Percentiles rank a stretch among this genome's conserved stretches.
These are phyloP conservation scores for Drosophila mercatorum DNA, from an alignment of 2,888 invertebrate genomes.

Conservation along the genomic window DNA sequence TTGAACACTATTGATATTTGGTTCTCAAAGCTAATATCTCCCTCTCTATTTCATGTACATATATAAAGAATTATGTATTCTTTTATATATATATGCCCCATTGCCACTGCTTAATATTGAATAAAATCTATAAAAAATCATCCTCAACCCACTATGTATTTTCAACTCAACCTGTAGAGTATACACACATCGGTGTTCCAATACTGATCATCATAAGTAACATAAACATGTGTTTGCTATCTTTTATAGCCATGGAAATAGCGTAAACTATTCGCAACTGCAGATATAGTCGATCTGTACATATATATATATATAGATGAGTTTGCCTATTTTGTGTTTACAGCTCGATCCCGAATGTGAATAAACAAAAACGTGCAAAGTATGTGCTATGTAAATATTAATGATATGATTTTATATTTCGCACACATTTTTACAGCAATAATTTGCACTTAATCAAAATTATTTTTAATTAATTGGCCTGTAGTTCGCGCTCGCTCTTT, in stretches of 20 bases:
- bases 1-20: too few species aligned
- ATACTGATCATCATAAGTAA: background rate
- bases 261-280: conserved; percentile 8
- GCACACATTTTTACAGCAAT: background rate
- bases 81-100: background rate
- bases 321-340: conserved; percentile 25
- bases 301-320: background rate
- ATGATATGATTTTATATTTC: conserved; percentile 4
- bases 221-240: conserved; percentile 10
- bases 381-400: conserved; percentile 2
- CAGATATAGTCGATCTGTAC: background rate
- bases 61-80: too few species aligned
- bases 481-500: background rate
- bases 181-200: background rate
- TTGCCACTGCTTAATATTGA: background rate
- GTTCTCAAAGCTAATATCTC: too few species aligned
- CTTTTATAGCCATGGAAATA: conserved; percentile 6
- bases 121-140: background rate
- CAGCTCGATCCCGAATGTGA: conserved; percentile 6
- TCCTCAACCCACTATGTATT: background rate
- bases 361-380: background rate
- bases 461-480: conserved; percentile 33
- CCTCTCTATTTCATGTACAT: too few species aligned
- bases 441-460: conserved; percentile 14
- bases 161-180: background rate